Evolutionary conservation across 2,797 vertebrate genomes (phyloP).

Genomic region (Galaxias olidus): DNA sequence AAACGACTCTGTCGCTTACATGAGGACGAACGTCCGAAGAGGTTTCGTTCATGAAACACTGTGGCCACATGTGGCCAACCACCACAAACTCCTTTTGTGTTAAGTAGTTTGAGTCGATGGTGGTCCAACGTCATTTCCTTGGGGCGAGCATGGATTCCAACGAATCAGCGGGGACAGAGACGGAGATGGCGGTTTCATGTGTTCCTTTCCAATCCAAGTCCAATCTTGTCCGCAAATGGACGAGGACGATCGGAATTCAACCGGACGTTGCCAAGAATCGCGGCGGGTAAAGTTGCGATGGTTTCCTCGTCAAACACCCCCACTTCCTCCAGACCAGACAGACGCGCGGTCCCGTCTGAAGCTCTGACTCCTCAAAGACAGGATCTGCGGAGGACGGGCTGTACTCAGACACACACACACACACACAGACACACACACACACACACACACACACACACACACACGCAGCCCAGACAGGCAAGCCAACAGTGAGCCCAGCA

Average conservation of each 20-base stretch:
- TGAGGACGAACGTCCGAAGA: constrained; percentile 38
- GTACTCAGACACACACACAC: constrained; percentile 28
- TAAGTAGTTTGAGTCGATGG: constrained; percentile 51
- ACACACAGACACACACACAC: constrained; percentile 14
- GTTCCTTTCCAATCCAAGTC: constrained; percentile 65
- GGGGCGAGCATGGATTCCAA: constrained; percentile 53
- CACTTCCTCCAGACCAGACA: constrained; percentile 12
- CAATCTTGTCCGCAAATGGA: constrained; percentile 61
- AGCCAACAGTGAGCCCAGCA: not conserved
- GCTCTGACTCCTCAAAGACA: constrained; percentile 3
- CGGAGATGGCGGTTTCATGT: constrained; percentile 37
- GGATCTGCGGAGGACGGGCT: no score
- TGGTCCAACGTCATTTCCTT: constrained; percentile 53
- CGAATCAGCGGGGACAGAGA: constrained; percentile 58
- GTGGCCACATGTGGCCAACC: constrained; percentile 48
- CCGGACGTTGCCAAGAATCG: constrained; percentile 51
- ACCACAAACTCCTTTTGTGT: constrained; percentile 59
- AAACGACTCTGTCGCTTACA: constrained; percentile 58
- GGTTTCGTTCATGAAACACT: constrained; percentile 59
- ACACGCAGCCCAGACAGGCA: not conserved
- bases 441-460: not conserved
- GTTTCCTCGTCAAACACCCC: constrained; percentile 49
- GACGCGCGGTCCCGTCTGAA: not conserved
- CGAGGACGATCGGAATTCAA: constrained; percentile 46
- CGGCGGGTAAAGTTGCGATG: constrained; percentile 27